Evolutionary conservation across 92 coral and sea anemone genomes (phyloP).

Genomic region (Montipora capitata): DNA sequence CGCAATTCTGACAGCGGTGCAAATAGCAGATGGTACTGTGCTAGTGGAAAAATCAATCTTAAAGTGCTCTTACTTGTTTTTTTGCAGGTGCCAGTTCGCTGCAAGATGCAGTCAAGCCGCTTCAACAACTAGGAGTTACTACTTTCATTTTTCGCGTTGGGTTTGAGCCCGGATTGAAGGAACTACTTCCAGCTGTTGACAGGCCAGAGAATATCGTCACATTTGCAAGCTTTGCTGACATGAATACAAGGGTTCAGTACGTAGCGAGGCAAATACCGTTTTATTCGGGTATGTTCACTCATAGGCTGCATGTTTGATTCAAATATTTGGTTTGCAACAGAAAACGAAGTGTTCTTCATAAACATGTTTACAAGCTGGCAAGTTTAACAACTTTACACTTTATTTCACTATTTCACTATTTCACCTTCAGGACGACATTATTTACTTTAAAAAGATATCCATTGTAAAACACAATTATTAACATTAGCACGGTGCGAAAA

Average conservation of each 20-base stretch:
- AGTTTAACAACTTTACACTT: no score
- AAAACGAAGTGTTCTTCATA: no score
- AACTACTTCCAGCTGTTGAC: slow-evolving; percentile 60
- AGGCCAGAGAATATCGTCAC: slow-evolving; percentile 36
- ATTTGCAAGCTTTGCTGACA: slow-evolving; percentile 17
- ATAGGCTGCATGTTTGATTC: background rate
- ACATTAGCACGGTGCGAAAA: no score
- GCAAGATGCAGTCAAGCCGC: slow-evolving; percentile 66
- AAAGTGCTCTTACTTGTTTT: background rate
- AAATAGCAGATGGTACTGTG: background rate
- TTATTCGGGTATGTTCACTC: slow-evolving; percentile 26
- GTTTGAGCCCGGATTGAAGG: slow-evolving; percentile 34
- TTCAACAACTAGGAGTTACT: slow-evolving; percentile 58
- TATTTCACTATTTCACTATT: no score
- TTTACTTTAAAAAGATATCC: no score
- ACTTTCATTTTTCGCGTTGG: slow-evolving; percentile 83
- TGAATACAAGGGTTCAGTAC: slow-evolving; percentile 25
- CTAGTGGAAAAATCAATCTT: background rate
- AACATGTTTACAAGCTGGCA: no score
- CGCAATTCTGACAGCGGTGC: background rate
- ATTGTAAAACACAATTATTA: no score
- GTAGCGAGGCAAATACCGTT: slow-evolving; percentile 47
- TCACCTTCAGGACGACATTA: no score
- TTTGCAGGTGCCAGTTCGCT: slow-evolving; percentile 46
- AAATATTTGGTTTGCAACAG: no score